Base-by-base conservation (phyloP, 2,113 vertebrate species). In the Coracopsis vasa region DNA sequence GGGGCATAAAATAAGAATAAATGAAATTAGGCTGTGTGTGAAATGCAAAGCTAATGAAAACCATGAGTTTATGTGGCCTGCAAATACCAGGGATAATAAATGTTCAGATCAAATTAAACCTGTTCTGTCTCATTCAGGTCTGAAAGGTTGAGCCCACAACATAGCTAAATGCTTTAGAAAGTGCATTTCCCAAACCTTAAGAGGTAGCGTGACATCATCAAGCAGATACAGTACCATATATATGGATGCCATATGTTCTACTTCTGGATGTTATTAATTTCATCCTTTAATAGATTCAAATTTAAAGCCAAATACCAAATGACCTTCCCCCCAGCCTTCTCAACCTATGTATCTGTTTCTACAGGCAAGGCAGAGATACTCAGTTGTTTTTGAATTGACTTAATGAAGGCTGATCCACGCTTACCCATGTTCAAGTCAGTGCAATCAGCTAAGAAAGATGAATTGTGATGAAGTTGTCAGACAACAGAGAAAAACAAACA, bases 1-100 rank as follows among this genome's bases (percentile, higher is more conserved):
- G 98, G 98, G 98, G 98, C 98, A 98, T 98, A 98, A 98, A 98
- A 98, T 97, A 97, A 98, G 97, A 98, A 98, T 98, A 97, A 98
- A 98, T 96, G 96, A 98, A 98, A 98, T 98, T 98, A 98, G 97
- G 97, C 97, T 92, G 92, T 86, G 97, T 95, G 95, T 96, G 95
- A 94, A 97, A 90, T 45, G 84, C 88, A 97, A 85, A 89, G 48
- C 51, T 96, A 97, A 97, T 96, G 96, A 81, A 94, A 82, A 94
- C 84, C 90, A 94, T 86, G 62, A 78, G 80, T 79, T 88, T 95
- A 92, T 42, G 80, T 87, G 96, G 88, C 65, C 78, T 66, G 78
- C 50, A 90, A 95, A 93, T 94, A 94, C 69, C 61, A 72, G 75
- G 87, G 87, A 92, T 81, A 96, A 95, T 95, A 97, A 90, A 92